Base-by-base conservation (phyloP, 2,888 invertebrate genomes). In the Polymixis flavicincta region DNA sequence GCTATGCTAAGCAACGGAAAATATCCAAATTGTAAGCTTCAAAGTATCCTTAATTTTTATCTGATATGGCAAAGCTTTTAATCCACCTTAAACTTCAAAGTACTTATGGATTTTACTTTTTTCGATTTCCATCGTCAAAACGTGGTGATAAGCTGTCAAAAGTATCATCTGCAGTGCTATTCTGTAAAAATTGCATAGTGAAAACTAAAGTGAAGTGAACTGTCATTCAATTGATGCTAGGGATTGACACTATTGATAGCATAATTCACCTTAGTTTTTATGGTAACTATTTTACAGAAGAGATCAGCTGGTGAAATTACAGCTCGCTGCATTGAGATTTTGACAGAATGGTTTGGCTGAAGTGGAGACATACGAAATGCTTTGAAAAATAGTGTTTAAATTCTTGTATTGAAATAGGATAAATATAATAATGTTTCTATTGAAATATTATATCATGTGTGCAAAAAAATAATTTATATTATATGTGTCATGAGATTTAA, bases 401-500 rank as follows among this genome's bases (percentile, higher is more conserved):
- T 63, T 45, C 63, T 13, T 25, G 5, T n/a, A n/a, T 61, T 37
- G 9, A 54, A n/a, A 52, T 37, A 37, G 3, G 37, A 37, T 37
- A 5, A 5, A 37, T 37, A 37, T 5, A 37, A 37, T 37, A 37
- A 37, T 45, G 42, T 11, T 45, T 45, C 54, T 25, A 55, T 55
- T 25, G 25, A 7, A 55, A 17, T 37, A 14, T 17, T 61, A 8
- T 5, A n/a, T n/a, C 6, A 7, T 17, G 19, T 37, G 8, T 14
- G 22, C 17, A n/a, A 54, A 54, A 59, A n/a, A 37, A 48, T 7
- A 9, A 1, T 28, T 37, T 61, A 32, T 17, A 28, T 48, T 32
- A 9, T n/a, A 1, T 5, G 13, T 37, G 32, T 22, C 28, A 74
- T 74, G 22, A 37, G 3, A n/a, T 67, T 68, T 76, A 54, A 61